Base-by-base conservation (phyloP, 2,888 invertebrate species). In the Norana najaformis region DNA sequence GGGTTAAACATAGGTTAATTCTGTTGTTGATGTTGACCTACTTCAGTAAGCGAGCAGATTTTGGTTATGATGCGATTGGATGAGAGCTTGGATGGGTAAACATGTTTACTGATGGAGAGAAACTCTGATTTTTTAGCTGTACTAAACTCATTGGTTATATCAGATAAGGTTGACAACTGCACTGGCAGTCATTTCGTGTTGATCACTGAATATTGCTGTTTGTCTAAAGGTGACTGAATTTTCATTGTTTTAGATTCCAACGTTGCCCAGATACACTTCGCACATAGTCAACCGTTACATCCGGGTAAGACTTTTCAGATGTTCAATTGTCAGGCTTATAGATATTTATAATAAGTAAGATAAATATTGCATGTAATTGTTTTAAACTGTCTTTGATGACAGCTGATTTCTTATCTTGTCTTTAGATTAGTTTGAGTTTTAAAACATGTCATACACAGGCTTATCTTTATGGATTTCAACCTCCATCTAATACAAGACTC, bases 211-310 rank as follows among this genome's bases (percentile, higher is more conserved):
- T n/a, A n/a, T 69, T 30, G n/a, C 11, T n/a, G n/a, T 69, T 69
- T 69, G n/a, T 69, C n/a, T n/a, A n/a, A 69, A 69, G 69, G n/a
- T 69, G 69, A 16, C 4, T 8, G 8, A 69, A 69, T 69, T 38
- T 89, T 89, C 37, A 38, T 89, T 11, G 5, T 89, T 90, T 90
- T 93, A 96, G 96, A 95, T 96, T 90, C 95, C 96, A 91, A 95
- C 95, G 91, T 96, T 98, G 95, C 98, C 98, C 37, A 98, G 98
- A 95, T 98, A 98, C 95, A 97, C 98, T 91, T 97, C 98, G 91
- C 97, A 97, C 95, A 97, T 98, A 83, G 97, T 98, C 90, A 96
- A 96, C 37, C 93, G 95, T 91, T 95, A 95, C 92, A 95, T 95
- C 47, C 95, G 95, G 93, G 95, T 95, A 92, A 91, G 92, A 83